These are phyloP conservation scores for Sinohyriopsis cumingii DNA, from an alignment of 2,888 invertebrate species.

Conservation along the genomic window DNA sequence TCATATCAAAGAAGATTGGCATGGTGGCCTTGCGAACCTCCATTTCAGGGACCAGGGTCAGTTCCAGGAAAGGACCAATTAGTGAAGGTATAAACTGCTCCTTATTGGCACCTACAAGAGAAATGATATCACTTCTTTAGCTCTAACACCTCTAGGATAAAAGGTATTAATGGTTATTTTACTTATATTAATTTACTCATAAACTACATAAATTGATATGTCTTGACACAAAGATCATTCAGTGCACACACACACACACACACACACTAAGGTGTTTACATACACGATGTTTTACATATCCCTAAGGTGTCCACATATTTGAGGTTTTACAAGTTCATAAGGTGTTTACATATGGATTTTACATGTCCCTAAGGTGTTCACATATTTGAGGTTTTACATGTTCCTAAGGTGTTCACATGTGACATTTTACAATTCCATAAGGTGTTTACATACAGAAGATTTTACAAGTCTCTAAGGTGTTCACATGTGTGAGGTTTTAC, in stretches of 20 bases:
- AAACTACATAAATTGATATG: no score
- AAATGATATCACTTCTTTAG: no score
- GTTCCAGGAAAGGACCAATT: slow-evolving; percentile 94
- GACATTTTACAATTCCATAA: no score
- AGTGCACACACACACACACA: no score
- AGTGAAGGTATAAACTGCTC: slow-evolving; percentile 91
- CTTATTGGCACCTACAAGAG: slow-evolving; percentile 82
- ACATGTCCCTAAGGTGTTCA: not conserved
- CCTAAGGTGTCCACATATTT: not conserved
- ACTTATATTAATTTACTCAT: no score
- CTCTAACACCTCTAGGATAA: no score
- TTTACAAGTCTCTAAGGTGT: not conserved
- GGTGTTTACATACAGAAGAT: not conserved
- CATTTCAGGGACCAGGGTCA: slow-evolving; percentile 90
- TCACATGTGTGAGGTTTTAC: not conserved
- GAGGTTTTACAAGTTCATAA: no score
- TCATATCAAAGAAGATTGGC: slow-evolving; percentile 94
- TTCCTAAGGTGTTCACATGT: not conserved
- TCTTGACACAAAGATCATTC: no score
- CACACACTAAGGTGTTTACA: no score
- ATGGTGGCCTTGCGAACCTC: slow-evolving; percentile 90
- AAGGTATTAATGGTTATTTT: no score
- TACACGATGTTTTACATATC: no score
- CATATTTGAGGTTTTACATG: not conserved
- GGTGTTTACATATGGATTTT: not conserved